These are phyloP conservation scores for Rhopilema esculentum DNA, from an alignment of 30 jellyfish, hydroid and myxozoan genomes.

Conservation along the genomic window DNA sequence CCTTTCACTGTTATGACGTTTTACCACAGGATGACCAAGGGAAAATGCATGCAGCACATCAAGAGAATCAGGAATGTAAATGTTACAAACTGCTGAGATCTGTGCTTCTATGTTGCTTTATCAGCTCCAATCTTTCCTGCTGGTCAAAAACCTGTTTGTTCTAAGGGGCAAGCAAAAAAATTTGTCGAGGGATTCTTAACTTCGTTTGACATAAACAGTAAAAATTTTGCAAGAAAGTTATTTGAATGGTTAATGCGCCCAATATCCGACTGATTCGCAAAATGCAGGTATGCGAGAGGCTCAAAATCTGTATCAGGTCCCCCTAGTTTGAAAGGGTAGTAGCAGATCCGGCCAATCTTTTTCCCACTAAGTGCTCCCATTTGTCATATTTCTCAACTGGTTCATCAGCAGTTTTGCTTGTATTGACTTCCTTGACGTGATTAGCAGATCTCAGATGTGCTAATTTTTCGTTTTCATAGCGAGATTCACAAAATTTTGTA, in stretches of 20 bases:
- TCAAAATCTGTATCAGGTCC: constrained; percentile 27
- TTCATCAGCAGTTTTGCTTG: not conserved
- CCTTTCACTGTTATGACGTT: constrained; percentile 2
- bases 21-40: constrained; percentile 27
- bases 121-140: no score
- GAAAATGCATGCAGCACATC: constrained; percentile 15
- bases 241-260: no score
- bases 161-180: no score
- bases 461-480: not conserved
- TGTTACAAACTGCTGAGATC: no score
- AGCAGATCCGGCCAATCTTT: constrained; percentile 10
- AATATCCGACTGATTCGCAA: constrained; percentile 1
- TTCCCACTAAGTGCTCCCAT: not conserved
- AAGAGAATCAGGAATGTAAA: no score
- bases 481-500: not conserved
- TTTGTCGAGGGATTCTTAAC: no score
- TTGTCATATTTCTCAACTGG: not conserved
- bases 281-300: no score
- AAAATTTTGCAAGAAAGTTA: no score
- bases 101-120: no score
- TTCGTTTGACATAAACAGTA: no score
- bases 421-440: not conserved
- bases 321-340: constrained; percentile 19
- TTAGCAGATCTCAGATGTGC: not conserved
- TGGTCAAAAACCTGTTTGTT: no score